These are phyloP conservation scores for Pteropus alecto DNA, from an alignment of 2,113 vertebrate species.

Conservation along the genomic window DNA sequence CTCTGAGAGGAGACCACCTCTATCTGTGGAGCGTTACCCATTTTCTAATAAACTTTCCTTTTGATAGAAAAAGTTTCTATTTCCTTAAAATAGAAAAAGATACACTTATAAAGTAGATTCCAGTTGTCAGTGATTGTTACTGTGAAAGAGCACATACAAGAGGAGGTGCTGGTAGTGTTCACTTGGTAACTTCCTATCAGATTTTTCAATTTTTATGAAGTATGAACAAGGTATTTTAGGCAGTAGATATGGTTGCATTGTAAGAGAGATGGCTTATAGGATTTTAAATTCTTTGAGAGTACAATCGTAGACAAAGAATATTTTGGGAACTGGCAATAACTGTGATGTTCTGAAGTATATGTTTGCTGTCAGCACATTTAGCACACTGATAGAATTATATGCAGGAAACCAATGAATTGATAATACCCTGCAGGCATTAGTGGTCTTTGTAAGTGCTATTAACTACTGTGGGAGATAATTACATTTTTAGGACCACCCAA, in stretches of 20 bases:
- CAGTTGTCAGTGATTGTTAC: neutral
- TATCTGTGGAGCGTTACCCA: no score
- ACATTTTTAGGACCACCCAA: neutral
- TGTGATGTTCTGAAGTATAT: neutral
- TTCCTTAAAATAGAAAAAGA: neutral
- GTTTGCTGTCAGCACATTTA: neutral
- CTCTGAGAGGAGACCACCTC: no score
- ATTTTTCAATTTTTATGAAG: neutral
- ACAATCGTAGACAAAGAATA: neutral
- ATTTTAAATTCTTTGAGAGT: neutral
- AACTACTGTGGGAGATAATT: neutral
- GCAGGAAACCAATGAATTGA: neutral
- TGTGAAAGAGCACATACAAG: neutral
- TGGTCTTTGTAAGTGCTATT: neutral
- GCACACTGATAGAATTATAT: neutral
- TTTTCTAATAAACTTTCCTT: no score
- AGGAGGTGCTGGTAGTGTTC: neutral
- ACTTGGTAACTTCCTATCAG: neutral
- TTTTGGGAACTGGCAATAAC: neutral
- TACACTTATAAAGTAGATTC: neutral
- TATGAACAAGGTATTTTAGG: neutral
- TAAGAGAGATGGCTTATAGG: neutral
- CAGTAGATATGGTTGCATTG: neutral
- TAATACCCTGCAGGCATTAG: neutral
- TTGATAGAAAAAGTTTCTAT: no score